These are phyloP conservation scores for Macrostomum lignano DNA, from an alignment of 1,140 invertebrate species.

Conservation along the genomic window DNA sequence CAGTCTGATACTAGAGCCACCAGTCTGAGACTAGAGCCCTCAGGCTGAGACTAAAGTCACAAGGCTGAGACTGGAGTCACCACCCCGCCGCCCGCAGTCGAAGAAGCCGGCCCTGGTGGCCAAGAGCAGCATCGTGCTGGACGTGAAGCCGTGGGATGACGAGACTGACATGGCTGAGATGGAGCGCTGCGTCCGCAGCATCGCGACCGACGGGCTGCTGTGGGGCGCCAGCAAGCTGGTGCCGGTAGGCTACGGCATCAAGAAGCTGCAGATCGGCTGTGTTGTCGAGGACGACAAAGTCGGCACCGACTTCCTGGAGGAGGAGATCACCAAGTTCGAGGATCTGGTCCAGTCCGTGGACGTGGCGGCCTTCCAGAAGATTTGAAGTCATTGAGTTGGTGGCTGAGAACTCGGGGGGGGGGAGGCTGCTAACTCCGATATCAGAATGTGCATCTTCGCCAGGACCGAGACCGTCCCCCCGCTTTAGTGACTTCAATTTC, in stretches of 20 bases:
- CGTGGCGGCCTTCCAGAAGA: slow-evolving; percentile 64
- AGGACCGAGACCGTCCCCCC: too few species aligned
- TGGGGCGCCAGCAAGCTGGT: slow-evolving; percentile 73
- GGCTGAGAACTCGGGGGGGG: too few species aligned
- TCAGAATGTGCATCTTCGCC: too few species aligned
- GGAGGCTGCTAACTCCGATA: too few species aligned
- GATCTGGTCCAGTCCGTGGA: slow-evolving; percentile 66
- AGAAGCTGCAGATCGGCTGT: slow-evolving; percentile 67
- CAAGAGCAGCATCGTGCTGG: slow-evolving; percentile 65
- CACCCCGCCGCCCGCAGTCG: too few species aligned
- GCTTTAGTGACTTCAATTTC: too few species aligned
- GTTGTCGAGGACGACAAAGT: slow-evolving; percentile 62
- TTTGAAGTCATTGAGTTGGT: too few species aligned
- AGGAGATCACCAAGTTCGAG: slow-evolving; percentile 53
- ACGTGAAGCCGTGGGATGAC: slow-evolving; percentile 86
- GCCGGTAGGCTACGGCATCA: slow-evolving; percentile 70
- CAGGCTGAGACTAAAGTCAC: too few species aligned
- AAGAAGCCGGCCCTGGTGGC: slow-evolving; percentile 51
- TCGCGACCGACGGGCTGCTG: slow-evolving; percentile 50
- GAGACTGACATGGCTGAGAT: slow-evolving; percentile 61
- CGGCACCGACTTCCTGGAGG: slow-evolving; percentile 53
- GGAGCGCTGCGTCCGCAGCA: slow-evolving; percentile 46
- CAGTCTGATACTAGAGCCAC: too few species aligned
- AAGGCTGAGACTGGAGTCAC: too few species aligned
- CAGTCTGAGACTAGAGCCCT: too few species aligned